Evolutionary conservation across 2,113 vertebrate genomes (phyloP).

Genomic region (Myotis brandtii): DNA sequence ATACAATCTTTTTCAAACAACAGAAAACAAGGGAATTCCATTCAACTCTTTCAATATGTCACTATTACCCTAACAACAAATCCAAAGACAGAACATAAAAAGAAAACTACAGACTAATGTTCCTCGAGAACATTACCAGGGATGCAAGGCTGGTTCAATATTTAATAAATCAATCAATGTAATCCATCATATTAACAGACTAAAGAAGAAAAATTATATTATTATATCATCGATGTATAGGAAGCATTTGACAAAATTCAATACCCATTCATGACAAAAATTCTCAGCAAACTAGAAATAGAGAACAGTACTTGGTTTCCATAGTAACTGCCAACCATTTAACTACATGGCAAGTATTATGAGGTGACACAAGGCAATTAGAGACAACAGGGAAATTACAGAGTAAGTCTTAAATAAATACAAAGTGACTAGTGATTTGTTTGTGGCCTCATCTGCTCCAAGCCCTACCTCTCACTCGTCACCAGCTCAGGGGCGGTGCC

Average conservation of each 20-base stretch:
- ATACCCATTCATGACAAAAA: neutral
- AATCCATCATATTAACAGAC: neutral
- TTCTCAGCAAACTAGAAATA: neutral
- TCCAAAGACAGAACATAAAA: neutral
- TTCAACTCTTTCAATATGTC: neutral
- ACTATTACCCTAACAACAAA: neutral
- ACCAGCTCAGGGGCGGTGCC: neutral
- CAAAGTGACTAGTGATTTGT: slow-evolving; percentile 10
- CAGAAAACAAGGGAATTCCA: neutral
- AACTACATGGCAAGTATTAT: slow-evolving; percentile 37
- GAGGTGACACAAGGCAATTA: slow-evolving; percentile 71
- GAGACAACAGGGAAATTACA: slow-evolving; percentile 74
- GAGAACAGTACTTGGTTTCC: slow-evolving; percentile 65
- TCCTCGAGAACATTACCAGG: neutral
- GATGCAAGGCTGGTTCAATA: neutral
- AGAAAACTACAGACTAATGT: neutral
- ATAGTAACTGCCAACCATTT: slow-evolving; percentile 64
- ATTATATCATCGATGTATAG: neutral
- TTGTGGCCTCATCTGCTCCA: neutral
- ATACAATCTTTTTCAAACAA: neutral
- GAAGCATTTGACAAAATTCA: neutral
- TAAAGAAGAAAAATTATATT: neutral
- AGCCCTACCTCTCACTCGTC: neutral
- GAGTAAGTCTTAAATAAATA: slow-evolving; percentile 56
- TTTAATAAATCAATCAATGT: neutral